Percentiles rank a stretch among this genome's conserved stretches.
Evolutionary conservation across 2,797 vertebrate genomes (phyloP).

Genomic region (Takifugu rubripes): DNA sequence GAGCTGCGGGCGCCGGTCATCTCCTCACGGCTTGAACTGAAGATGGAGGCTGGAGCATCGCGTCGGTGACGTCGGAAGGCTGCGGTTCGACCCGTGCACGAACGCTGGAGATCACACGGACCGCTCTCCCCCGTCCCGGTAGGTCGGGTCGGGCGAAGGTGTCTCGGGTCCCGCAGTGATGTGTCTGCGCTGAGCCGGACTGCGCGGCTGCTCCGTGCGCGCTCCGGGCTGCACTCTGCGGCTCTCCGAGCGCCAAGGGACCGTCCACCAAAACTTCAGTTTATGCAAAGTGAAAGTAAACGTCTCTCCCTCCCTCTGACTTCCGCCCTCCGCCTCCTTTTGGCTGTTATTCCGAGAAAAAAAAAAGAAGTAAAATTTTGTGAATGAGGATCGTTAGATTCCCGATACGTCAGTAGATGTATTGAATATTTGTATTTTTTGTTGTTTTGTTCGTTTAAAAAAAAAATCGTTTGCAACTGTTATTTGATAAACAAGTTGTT

Average conservation of each 20-base stretch:
- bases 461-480: no score
- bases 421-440: no score
- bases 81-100: neutral
- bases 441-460: no score
- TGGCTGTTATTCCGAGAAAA: no score
- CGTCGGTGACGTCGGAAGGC: slow-evolving; percentile 7
- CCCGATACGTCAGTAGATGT: no score
- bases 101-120: neutral
- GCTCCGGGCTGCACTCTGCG: slow-evolving; percentile 15
- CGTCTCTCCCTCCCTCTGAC: neutral
- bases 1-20: slow-evolving; percentile 52
- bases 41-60: slow-evolving; percentile 52
- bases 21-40: slow-evolving; percentile 53
- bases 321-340: neutral
- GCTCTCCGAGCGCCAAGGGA: slow-evolving; percentile 47
- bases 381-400: no score
- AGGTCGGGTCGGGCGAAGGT: slow-evolving; percentile 10
- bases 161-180: slow-evolving; percentile 39
- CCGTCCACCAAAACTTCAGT: slow-evolving; percentile 48
- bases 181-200: slow-evolving; percentile 27
- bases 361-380: no score
- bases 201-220: slow-evolving; percentile 28
- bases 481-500: no score
- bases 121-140: neutral
- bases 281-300: slow-evolving; percentile 22